Percentiles rank a stretch among this genome's conserved stretches.
Evolutionary conservation across 2,113 vertebrate genomes (phyloP).

Genomic region (Excalfactoria chinensis): DNA sequence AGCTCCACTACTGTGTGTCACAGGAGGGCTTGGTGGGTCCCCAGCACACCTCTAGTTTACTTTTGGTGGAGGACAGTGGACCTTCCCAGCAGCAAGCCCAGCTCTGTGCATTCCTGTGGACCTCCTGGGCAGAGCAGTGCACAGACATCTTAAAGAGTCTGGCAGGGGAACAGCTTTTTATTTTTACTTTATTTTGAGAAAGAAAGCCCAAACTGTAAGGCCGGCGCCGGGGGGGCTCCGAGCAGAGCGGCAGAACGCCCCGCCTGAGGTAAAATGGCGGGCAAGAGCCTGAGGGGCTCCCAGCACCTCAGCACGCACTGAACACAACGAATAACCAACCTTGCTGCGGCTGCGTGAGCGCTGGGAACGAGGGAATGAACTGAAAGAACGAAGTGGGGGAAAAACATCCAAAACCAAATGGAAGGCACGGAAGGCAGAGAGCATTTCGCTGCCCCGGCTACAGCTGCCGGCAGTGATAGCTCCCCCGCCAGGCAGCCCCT

Average conservation of each 20-base stretch:
- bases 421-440: accelerated
- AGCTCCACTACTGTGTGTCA: background rate
- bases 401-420: background rate
- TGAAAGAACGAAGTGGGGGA: accelerated
- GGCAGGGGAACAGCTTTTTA: background rate
- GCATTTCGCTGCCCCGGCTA: accelerated
- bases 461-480: accelerated
- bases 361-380: accelerated
- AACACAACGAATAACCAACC: accelerated
- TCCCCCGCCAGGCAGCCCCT: accelerated
- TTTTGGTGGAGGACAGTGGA: background rate
- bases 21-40: background rate
- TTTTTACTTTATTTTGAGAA: background rate
- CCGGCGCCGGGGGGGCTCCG: no score
- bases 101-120: background rate
- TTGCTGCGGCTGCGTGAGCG: accelerated
- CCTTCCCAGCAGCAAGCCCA: no score
- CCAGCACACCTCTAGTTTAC: background rate
- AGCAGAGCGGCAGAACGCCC: background rate
- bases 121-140: background rate
- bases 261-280: conserved; percentile 23
- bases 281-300: background rate
- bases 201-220: background rate
- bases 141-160: background rate
- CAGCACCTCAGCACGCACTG: accelerated